Base-by-base conservation (phyloP, 2,797 vertebrate genomes). In the Okamejei kenojei region DNA sequence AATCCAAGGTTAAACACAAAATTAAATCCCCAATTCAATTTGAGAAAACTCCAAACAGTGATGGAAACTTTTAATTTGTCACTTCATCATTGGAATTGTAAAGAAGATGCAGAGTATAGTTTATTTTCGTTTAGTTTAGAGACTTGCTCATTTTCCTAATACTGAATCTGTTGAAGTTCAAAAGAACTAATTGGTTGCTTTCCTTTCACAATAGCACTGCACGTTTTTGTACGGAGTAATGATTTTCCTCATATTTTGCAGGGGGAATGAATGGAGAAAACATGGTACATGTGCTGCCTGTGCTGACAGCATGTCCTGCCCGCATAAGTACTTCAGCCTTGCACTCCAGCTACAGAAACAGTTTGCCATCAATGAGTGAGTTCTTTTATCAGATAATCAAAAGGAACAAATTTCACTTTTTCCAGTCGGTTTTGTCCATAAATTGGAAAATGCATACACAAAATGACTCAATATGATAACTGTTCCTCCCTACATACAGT, bases 281-380 rank as follows among this genome's bases (percentile, higher is more conserved):
- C 90, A 92, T 54, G 90, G 90, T 35, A 92, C 90, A 0, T 92
- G 90, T 7, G 90, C 71, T 29, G 1, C 90, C 2, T 92, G 90
- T n/a, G 35, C 73, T 45, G 38, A 92, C 38, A 74, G 71, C 90
- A 54, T 92, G 90, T 92, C 90, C 15, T 45, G 21, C 38, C 90
- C 90, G 45, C 38, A 92, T 71, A 92, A 92, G 26, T 92, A 73
- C 71, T 92, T 92, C 71, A 92, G 71, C 45, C 90, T 76, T 26
- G 68, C 13, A 6, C 90, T 92, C 23, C 71, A 92, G 13, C 90
- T 92, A 23, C 26, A 35, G 35, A 54, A 3, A 17, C 74, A 73
- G 71, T 29, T 92, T 7, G 7, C 35, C 71, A 76, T 92, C 11
- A 71, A 92, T 76, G 5, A 10, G 90, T 92, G 45, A 92, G 90